These are phyloP conservation scores for Asarcornis scutulata DNA, from an alignment of 2,113 vertebrate genomes.

Conservation along the genomic window DNA sequence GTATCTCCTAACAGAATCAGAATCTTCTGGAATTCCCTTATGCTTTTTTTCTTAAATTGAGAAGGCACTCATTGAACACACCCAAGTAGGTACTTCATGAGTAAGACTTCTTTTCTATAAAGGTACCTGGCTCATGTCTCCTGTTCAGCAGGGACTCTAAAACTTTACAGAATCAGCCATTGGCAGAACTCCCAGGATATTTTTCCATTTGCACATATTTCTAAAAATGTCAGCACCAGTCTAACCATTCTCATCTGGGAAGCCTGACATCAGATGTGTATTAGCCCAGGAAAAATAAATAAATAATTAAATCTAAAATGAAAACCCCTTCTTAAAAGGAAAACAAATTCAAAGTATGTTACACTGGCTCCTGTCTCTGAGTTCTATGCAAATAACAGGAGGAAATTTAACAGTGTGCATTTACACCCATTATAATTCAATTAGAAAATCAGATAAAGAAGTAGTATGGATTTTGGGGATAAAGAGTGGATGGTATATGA, in stretches of 20 bases:
- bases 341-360: constrained; percentile 45
- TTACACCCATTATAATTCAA: background rate
- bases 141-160: background rate
- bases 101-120: background rate
- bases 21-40: background rate
- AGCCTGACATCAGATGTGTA: constrained; percentile 42
- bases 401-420: background rate
- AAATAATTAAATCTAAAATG: background rate
- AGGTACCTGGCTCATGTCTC: constrained; percentile 2
- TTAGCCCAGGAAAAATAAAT: background rate
- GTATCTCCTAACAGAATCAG: background rate
- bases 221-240: constrained; percentile 52
- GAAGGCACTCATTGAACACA: background rate
- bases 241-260: constrained; percentile 43
- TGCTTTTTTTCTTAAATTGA: background rate
- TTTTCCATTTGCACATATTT: constrained; percentile 57
- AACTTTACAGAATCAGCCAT: background rate
- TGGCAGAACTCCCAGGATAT: constrained; percentile 61
- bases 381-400: background rate
- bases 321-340: constrained; percentile 57
- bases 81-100: background rate
- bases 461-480: background rate
- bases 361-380: background rate
- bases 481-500: background rate
- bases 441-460: background rate